Base-by-base conservation (phyloP, 2,113 vertebrate genomes). In the Sakesphorus luctuosus region DNA sequence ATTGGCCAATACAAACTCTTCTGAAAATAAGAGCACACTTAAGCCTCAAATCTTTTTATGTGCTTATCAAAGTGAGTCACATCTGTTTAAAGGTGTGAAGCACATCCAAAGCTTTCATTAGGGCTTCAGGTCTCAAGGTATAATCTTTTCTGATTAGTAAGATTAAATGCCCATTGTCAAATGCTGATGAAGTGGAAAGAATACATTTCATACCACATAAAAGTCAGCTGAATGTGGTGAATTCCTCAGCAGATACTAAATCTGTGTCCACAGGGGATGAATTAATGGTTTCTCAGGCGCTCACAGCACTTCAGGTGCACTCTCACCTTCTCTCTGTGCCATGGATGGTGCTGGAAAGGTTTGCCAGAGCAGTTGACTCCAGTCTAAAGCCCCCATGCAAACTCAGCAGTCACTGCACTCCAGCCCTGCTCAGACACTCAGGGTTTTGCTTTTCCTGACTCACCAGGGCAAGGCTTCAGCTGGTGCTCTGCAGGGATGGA, bases 101-200 rank as follows among this genome's bases (percentile, higher is more conserved):
- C 47, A 44, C 35, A 14, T 58, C 26, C 73, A 31, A 63, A 71
- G 31, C 35, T 93, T 92, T 66, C n/a, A 13, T 49, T 73, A 29
- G 55, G 46, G 76, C 61, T 69, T 84, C 46, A 62, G 46, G 47
- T 81, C 66, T 38, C 59, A 17, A 12, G 5, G 18, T 40, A 11
- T 17, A 78, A 89, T 71, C 36, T 73, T 78, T 89, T 44, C 80
- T 93, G 87, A 84, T 87, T 78, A 87, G 19, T 49, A 25, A 89
- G 59, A 81, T 84, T 86, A 59, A 87, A 58, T 81, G 38, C 25
- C 46, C 33, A 3, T 69, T 89, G 91, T 38, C 65, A 56, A 26
- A 18, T 18, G 65, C 53, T 55, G 72, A 63, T 81, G 61, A 63
- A 81, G 40, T 69, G 74, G 44, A 44, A 86, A 65, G 25, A 94